phyloP scores from a whole-genome alignment of 1,140 invertebrate species.

The Colletes latitarsis region DNA sequence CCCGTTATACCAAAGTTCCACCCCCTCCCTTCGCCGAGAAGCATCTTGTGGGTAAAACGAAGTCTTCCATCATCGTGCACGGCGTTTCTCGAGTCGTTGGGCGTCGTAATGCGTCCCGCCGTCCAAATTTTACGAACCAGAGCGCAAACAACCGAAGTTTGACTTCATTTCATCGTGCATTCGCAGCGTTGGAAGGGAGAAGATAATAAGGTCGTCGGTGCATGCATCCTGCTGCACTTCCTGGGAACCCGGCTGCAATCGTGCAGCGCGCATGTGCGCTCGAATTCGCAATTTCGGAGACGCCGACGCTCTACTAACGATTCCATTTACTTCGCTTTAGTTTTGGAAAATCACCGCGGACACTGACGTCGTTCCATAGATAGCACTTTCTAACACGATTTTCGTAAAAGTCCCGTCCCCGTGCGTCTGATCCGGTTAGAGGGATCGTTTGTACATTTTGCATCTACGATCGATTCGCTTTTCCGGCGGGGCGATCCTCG shows the following conservation, averaged over 20 bases:
- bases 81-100: neutral
- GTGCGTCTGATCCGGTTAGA: too few species aligned
- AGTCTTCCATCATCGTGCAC: neutral
- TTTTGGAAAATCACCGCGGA: constrained; percentile 11
- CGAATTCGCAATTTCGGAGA: constrained; percentile 23
- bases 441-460: neutral
- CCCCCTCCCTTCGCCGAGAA: too few species aligned
- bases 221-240: constrained; percentile 44
- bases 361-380: neutral
- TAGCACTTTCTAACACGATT: neutral
- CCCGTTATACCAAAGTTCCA: too few species aligned
- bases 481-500: neutral
- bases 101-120: neutral
- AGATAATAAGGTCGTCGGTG: constrained; percentile 48
- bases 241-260: constrained; percentile 25
- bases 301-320: neutral
- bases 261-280: constrained; percentile 26
- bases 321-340: constrained; percentile 7
- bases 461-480: neutral
- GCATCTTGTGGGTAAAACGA: neutral
- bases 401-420: neutral
- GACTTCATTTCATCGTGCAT: neutral
- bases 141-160: constrained; percentile 31
- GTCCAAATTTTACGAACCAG: constrained; percentile 30
- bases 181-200: neutral